Evolutionary conservation across 2,888 invertebrate species (phyloP).

Genomic region (Nomada ruficornis): DNA sequence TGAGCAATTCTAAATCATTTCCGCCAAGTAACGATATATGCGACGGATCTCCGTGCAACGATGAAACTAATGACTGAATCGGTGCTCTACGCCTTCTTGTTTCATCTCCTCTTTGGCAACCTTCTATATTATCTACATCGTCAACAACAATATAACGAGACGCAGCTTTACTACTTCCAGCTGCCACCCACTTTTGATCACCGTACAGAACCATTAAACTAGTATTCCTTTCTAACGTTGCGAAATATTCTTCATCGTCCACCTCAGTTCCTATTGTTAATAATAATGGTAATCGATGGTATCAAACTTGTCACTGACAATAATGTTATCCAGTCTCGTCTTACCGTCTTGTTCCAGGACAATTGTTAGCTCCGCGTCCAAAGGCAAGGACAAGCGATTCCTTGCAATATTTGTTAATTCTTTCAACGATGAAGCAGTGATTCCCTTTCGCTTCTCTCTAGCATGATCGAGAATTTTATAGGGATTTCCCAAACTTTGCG

Average conservation of each 20-base stretch:
- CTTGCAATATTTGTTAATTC: slow-evolving; percentile 91
- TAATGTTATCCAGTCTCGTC: neutral
- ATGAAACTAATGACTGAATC: slow-evolving; percentile 80
- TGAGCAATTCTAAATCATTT: slow-evolving; percentile 92
- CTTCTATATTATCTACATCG: slow-evolving; percentile 78
- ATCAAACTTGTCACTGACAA: neutral
- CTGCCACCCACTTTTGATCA: slow-evolving; percentile 90
- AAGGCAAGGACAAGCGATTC: slow-evolving; percentile 89
- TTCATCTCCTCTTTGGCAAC: slow-evolving; percentile 68
- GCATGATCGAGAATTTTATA: slow-evolving; percentile 93
- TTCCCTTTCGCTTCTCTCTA: slow-evolving; percentile 92
- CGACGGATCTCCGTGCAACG: slow-evolving; percentile 87
- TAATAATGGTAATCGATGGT: neutral
- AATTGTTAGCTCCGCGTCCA: slow-evolving; percentile 89
- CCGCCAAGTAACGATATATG: slow-evolving; percentile 94
- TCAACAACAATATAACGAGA: slow-evolving; percentile 81
- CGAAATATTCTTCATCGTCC: slow-evolving; percentile 97
- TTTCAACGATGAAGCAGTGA: slow-evolving; percentile 91
- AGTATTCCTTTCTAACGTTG: slow-evolving; percentile 94
- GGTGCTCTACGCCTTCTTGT: slow-evolving; percentile 73
- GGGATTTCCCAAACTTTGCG: slow-evolving; percentile 86
- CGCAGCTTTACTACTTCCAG: slow-evolving; percentile 78
- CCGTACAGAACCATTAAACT: slow-evolving; percentile 92
- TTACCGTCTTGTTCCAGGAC: slow-evolving; percentile 94
- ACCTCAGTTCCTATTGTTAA: slow-evolving; percentile 90